These are phyloP conservation scores for Macquaria ambigua DNA, from an alignment of 2,113 vertebrate species.

Conservation along the genomic window DNA sequence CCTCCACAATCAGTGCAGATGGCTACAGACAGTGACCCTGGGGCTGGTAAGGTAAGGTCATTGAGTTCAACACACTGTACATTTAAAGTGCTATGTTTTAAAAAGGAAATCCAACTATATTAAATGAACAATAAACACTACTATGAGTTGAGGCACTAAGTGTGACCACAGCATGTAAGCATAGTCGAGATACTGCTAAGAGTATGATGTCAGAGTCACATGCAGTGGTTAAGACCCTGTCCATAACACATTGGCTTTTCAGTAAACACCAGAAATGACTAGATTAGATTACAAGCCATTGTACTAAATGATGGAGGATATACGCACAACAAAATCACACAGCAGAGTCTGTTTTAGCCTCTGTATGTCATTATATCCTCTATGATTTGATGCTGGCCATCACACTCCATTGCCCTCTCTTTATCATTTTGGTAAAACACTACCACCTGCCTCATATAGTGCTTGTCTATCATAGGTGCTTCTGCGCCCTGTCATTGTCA, in stretches of 20 bases:
- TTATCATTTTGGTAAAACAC: conserved; percentile 61
- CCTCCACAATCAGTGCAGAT: background rate
- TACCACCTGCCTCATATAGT: conserved; percentile 39
- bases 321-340: conserved; percentile 15
- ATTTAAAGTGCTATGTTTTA: background rate
- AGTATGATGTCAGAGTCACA: conserved; percentile 35
- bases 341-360: conserved; percentile 30
- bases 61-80: background rate
- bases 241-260: conserved; percentile 27
- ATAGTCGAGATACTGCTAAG: background rate
- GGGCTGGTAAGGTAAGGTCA: background rate
- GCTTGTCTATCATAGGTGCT: conserved; percentile 23
- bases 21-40: background rate
- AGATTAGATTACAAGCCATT: conserved; percentile 52
- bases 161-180: background rate
- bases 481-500: conserved; percentile 65
- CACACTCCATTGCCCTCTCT: conserved; percentile 12
- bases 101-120: background rate
- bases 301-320: conserved; percentile 34
- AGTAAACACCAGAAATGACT: conserved; percentile 57
- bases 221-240: conserved; percentile 13
- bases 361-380: conserved; percentile 50
- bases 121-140: background rate
- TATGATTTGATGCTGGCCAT: conserved; percentile 61
- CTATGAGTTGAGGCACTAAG: background rate